Percentiles rank a stretch among this genome's conserved stretches.
Evolutionary conservation across 1,140 invertebrate species (phyloP).

Genomic region (Caenorhabditis briggsae): DNA sequence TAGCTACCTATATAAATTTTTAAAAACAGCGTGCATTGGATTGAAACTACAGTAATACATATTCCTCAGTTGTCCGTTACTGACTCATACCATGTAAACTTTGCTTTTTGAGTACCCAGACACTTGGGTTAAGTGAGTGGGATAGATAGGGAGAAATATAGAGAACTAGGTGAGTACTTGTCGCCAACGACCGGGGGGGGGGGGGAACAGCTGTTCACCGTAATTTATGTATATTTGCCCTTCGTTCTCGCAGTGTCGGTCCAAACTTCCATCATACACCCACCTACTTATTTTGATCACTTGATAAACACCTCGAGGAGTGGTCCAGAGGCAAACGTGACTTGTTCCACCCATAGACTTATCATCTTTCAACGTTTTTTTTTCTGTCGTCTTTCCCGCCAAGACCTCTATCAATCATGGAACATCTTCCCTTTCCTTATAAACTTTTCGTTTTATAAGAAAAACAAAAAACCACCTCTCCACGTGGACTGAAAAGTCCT

Average conservation of each 20-base stretch:
- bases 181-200: not conserved
- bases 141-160: not conserved
- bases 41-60: too few relatives aligned
- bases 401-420: slow-evolving; percentile 31
- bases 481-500: slow-evolving; percentile 27
- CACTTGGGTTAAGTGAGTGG: not conserved
- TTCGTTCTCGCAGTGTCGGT: not conserved
- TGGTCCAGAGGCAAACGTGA: slow-evolving; percentile 33
- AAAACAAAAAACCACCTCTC: slow-evolving; percentile 6
- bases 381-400: not conserved
- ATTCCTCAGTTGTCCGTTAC: not conserved
- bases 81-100: slow-evolving; percentile 38
- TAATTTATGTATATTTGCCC: slow-evolving; percentile 52
- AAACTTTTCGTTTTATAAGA: not conserved
- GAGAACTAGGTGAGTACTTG: slow-evolving; percentile 31
- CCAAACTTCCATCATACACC: slow-evolving; percentile 11
- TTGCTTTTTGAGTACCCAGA: not conserved
- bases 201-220: slow-evolving; percentile 33
- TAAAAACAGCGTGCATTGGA: too few relatives aligned
- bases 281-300: slow-evolving; percentile 40
- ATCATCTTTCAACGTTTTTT: slow-evolving; percentile 28
- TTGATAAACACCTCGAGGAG: slow-evolving; percentile 44
- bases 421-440: slow-evolving; percentile 17
- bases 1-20: too few relatives aligned
- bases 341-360: slow-evolving; percentile 28